Evolutionary conservation across 2,888 invertebrate genomes (phyloP), one percentile per base, ranked within the genome.

Genomic region (Tachina grossa): DNA sequence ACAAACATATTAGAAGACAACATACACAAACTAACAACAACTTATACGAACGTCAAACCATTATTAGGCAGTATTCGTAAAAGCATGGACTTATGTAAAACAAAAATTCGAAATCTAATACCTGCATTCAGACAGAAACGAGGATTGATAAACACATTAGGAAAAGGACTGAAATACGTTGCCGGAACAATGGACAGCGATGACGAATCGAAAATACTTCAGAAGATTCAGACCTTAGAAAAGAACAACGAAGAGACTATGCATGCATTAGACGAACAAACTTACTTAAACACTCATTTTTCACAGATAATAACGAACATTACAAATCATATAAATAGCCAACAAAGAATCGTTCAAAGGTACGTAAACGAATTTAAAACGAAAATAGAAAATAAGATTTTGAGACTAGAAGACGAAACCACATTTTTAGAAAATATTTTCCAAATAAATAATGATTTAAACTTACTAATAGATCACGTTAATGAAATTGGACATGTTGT

Each of bases 31-130:
- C 49, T 51, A 51, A 9, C 49, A 51, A 51, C 5, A 5, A 51
- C 49, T n/a, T 51, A 51, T 9, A n/a, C 49, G n/a, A 51, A 51
- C n/a, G 9, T 6, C 16, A 8, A n/a, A 8, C 31, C 31, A 31
- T 4, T 31, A 31, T 31, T 31, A 31, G 31, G 31, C 31, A 31
- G 31, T 31, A 31, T 31, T 31, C 31, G 31, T 51, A 51, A 9
- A 51, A 51, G 49, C 16, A 51, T 51, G 49, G n/a, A 51, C 49
- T 9, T 51, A 51, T 51, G 16, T 51, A 51, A 51, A 51, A 51
- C n/a, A 0, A 6, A 51, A 51, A 51, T 22, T 22, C 22, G 22
- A 31, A 31, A 31, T 31, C 31, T 31, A 31, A 31, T 31, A 31
- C 31, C 31, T 31, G 4, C 31, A 31, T 31, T 31, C 31, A 31